Base-by-base conservation (phyloP, 2,797 vertebrate species). In the Falco rusticolus region DNA sequence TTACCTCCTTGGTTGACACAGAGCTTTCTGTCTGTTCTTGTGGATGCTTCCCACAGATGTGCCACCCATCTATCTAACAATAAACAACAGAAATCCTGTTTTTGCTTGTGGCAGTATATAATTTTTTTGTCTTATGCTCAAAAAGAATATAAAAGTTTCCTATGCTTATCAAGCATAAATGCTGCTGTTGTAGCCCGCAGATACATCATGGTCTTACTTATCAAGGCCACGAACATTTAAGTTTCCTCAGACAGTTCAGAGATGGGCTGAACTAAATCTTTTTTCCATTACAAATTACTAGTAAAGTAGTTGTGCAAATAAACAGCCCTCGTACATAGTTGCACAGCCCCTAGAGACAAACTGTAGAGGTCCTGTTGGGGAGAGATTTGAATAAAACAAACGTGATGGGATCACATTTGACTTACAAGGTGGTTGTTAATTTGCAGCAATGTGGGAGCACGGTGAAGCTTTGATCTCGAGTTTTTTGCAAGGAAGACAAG, bases 11-110 rank as follows among this genome's bases (percentile, higher is more conserved):
- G 37, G 71, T 65, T 97, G 92, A 83, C 56, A 57, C 4, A 10
- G 60, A 89, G 78, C 53, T 95, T 94, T 93, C 64, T 89, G 63
- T 82, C 74, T 95, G 0, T 68, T 94, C 45, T 64, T 91, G 71
- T 1, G 4, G 90, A 89, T 95, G 50, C 71, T 94, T 94, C 87
- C 60, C 53, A 20, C 71, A 78, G 68, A 74, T 4, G 1, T 75
- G 60, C 64, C 51, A 83, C 82, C 92, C 51, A 54, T 94, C 47
- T n/a, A 50, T 92, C 60, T 88, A 50, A 45, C 51, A 70, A 69
- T 34, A 68, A 94, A 84, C 69, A 93, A 33, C 77, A 82, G 64
- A 87, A 76, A 16, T 21, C 6, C 15, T 54, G 0, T 37, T 95
- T 72, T 84, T 41, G 10, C 48, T 74, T 74, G 29, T 41, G 16